Evolutionary conservation across 2,888 invertebrate genomes (phyloP).

Genomic region (Trichopoda pennipes): DNA sequence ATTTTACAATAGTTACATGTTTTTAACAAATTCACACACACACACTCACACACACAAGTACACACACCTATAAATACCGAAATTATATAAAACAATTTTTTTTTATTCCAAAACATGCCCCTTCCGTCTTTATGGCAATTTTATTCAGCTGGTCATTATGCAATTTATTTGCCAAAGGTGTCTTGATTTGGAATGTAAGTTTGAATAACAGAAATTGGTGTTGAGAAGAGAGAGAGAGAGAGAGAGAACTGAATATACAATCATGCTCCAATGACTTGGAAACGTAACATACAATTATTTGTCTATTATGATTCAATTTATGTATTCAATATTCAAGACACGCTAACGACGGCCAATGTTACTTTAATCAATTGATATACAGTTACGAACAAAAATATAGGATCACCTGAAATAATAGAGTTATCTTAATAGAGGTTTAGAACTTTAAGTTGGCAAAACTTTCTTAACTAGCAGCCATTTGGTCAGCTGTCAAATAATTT

Average conservation of each 20-base stretch:
- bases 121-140: not conserved
- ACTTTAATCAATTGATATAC: not conserved
- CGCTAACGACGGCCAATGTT: not conserved
- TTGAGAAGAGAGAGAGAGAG: too few relatives aligned
- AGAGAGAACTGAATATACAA: not conserved
- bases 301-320: not conserved
- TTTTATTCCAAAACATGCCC: too few relatives aligned
- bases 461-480: too few relatives aligned
- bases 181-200: not conserved
- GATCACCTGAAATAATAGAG: not conserved
- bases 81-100: too few relatives aligned
- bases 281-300: slow-evolving; percentile 1
- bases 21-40: not conserved
- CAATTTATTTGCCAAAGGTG: slow-evolving; percentile 1
- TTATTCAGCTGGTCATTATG: not conserved
- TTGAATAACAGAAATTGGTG: not conserved
- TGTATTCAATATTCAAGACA: slow-evolving; percentile 2
- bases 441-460: too few relatives aligned
- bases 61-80: too few relatives aligned
- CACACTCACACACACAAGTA: too few relatives aligned
- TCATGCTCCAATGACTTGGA: slow-evolving; percentile 7
- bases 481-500: too few relatives aligned
- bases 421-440: too few relatives aligned
- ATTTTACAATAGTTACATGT: not conserved
- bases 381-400: too few relatives aligned